Base-by-base conservation (phyloP, 2,113 vertebrate genomes). In the Rousettus leschenaultii region DNA sequence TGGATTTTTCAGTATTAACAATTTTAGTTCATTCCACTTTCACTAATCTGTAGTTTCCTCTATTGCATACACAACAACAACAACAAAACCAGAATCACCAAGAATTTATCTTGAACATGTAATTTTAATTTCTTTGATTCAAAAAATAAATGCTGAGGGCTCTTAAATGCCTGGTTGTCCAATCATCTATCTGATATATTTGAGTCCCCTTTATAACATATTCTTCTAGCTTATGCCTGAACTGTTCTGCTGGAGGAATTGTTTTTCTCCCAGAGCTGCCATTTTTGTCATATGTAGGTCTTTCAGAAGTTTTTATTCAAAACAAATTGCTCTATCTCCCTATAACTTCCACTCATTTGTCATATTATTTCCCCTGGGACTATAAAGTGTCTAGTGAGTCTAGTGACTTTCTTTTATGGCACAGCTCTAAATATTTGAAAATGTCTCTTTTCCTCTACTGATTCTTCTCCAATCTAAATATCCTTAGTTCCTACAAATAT, bases 231-330 rank as follows among this genome's bases (percentile, higher is more conserved):
- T 73, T 40, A 24, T 30, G 16, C 10, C 21, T 26, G 40, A 94
- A 74, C 10, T 66, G 8, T 59, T 86, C 40, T 48, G 12, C 70
- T 71, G 77, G 66, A 57, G 13, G 24, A 53, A 53, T 45, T 61
- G 28, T 30, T 75, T 71, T 21, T 38, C 16, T 71, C 74, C 10
- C 4, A 45, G 66, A 79, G 19, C 22, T 93, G 16, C 28, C 51
- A 57, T 68, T 89, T 74, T 91, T 95, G 48, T 73, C 68, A n/a
- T 45, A 40, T 35, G 26, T 57, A 63, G 24, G 28, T 75, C 28
- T 88, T 86, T 77, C 68, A 55, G 66, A 73, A 89, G 89, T 96
- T 53, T 96, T 40, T 70, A 53, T 82, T 94, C 48, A 35, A 66
- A 85, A 66, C 22, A 6, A 83, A 30, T 75, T 68, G 12, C 19